A percentile compares a stretch with the other conserved stretches of the same genome.
phyloP scores from a whole-genome alignment of 2,797 vertebrate genomes.

The Eulemur albifrons region DNA sequence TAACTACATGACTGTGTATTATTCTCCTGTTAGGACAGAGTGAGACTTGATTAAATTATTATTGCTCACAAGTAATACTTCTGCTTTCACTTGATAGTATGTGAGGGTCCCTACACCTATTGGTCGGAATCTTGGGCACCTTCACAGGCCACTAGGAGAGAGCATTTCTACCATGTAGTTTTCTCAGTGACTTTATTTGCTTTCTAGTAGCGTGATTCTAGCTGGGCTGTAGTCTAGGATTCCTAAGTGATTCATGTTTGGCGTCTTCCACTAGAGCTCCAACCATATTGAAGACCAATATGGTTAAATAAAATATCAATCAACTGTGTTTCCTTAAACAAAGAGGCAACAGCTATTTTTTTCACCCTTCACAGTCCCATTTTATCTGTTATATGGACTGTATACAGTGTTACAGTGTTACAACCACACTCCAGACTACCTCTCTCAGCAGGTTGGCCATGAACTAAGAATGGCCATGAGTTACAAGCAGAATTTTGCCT shows the following conservation, averaged over 20 bases:
- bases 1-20: not conserved
- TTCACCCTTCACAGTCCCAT: not conserved
- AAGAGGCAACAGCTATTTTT: not conserved
- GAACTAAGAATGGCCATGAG: not conserved
- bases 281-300: not conserved
- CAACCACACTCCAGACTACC: not conserved
- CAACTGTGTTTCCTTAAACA: not conserved
- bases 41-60: not conserved
- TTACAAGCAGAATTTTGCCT: slow-evolving; percentile 13
- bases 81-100: not conserved
- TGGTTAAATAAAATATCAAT: slow-evolving; percentile 21
- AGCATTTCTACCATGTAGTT: not conserved
- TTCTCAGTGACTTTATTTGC: not conserved
- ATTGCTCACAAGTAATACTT: not conserved
- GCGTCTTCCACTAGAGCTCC: not conserved
- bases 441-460: not conserved
- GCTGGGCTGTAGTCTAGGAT: not conserved
- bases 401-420: not conserved
- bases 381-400: not conserved
- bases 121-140: not conserved
- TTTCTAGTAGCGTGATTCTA: not conserved
- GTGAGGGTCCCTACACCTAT: not conserved
- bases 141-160: not conserved
- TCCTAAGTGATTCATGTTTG: not conserved
- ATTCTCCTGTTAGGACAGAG: not conserved